These are phyloP conservation scores for Pachycephala philippinensis DNA, from an alignment of 2,113 vertebrate genomes.

Conservation along the genomic window DNA sequence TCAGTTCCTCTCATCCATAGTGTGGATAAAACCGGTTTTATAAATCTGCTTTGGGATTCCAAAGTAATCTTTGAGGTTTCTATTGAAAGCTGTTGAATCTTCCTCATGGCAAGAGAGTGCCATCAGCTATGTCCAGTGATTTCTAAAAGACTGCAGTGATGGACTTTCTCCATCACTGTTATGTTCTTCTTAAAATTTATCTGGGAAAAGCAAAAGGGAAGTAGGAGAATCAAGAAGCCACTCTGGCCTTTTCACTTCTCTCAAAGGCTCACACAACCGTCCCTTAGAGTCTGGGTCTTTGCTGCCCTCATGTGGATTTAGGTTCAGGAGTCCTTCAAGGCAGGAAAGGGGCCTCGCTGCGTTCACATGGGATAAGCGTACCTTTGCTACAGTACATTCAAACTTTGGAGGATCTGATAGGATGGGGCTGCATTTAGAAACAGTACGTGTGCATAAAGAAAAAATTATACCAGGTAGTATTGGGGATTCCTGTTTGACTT, in stretches of 20 bases:
- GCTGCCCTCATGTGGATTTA: not conserved
- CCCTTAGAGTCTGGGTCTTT: not conserved
- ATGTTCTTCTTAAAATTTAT: not conserved
- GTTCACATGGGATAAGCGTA: accelerated
- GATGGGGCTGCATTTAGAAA: not conserved
- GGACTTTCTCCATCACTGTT: not conserved
- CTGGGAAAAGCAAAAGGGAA: not conserved
- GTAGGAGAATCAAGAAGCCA: not conserved
- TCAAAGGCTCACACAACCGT: accelerated
- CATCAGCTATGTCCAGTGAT: not conserved
- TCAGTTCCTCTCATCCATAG: not conserved
- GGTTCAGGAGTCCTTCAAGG: not conserved
- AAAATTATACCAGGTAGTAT: not conserved
- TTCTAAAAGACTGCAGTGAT: not conserved
- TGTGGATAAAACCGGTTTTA: not conserved
- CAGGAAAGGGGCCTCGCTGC: accelerated
- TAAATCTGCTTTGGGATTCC: not conserved
- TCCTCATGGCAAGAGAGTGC: not conserved
- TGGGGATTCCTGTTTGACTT: not conserved
- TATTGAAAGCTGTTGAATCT: not conserved
- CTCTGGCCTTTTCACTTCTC: not conserved
- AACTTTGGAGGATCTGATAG: accelerated
- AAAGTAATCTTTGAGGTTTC: not conserved
- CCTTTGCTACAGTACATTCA: not conserved
- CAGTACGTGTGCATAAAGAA: not conserved